Conservation (phyloP, 1,140 invertebrate species). For the Drosophila insularis region DNA sequence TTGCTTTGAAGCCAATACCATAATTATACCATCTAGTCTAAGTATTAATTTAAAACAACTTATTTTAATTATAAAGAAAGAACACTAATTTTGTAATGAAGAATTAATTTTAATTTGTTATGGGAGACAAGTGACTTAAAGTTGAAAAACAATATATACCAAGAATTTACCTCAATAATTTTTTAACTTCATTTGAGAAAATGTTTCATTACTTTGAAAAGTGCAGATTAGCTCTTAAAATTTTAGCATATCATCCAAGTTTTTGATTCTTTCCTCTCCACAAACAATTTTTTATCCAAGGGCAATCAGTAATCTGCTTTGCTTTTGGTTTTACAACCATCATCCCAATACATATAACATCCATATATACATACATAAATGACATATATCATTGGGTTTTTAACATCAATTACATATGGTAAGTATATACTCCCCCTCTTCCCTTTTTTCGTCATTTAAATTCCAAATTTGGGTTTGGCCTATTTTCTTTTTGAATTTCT, state of each 20-base stretch:
- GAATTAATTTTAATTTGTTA: too few species aligned
- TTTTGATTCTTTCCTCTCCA: background rate
- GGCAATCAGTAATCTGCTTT: background rate
- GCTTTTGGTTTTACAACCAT: conserved; percentile 19
- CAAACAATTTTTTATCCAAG: background rate
- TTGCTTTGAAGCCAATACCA: too few species aligned
- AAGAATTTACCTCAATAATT: too few species aligned
- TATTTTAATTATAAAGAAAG: too few species aligned
- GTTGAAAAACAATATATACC: too few species aligned
- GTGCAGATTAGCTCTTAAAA: too few species aligned
- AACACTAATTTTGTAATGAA: too few species aligned
- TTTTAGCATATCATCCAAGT: background rate
- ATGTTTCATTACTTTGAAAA: too few species aligned
- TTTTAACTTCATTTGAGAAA: too few species aligned
- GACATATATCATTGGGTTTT: conserved; percentile 29
- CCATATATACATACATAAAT: background rate
- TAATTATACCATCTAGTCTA: too few species aligned
- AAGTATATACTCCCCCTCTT: conserved; percentile 46
- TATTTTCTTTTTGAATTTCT: conserved; percentile 34
- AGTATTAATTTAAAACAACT: too few species aligned
- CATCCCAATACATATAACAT: conserved; percentile 20
- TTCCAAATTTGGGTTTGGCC: conserved; percentile 9
- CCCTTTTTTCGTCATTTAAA: background rate
- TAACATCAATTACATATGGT: conserved; percentile 48
- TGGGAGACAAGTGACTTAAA: too few species aligned